Evolutionary conservation across 2,888 invertebrate genomes (phyloP), one percentile per base, ranked within the genome.

Genomic region (Acronicta leporina): DNA sequence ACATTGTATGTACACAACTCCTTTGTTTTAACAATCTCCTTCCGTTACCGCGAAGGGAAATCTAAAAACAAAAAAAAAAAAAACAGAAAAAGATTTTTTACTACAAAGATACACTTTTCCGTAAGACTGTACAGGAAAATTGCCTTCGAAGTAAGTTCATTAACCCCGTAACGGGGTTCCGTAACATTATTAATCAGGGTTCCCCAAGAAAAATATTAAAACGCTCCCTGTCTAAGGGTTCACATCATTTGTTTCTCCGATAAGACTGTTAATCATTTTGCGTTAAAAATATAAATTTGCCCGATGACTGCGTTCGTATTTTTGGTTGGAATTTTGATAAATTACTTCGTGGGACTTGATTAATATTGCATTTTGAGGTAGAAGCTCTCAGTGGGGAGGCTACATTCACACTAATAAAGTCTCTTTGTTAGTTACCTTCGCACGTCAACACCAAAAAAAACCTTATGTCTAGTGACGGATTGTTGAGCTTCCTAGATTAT

Each of bases 21-120:
- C 69, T 67, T 70, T 67, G 54, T 69, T 67, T 67, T 25, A 64
- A 68, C 72, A 64, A 67, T 48, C 44, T 47, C 48, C 57, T 62
- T 64, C 54, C 35, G 35, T 55, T 47, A 57, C 44, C 62, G 66
- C 66, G 62, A 70, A 44, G 8, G 2, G 11, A 13, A 63, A 56
- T 63, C 66, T 63, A 67, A 73, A 73, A 66, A 58, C 1, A 10
- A 33, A 57, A 45, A 68, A 58, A 68, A 65, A 58, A 68, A 61
- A 75, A 63, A 54, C 62, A 75, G 63, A 68, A 68, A 71, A 74
- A 76, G 68, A 71, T 73, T 75, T 76, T 76, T 61, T 63, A 65
- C 63, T 69, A 75, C 75, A 82, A 78, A 78, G 78, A 65, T 79
- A 77, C 82, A 77, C 77, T 83, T 83, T 83, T 81, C 83, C 79